phyloP scores from a whole-genome alignment of 2,797 vertebrate species.

The Hemitrygon akajei region DNA sequence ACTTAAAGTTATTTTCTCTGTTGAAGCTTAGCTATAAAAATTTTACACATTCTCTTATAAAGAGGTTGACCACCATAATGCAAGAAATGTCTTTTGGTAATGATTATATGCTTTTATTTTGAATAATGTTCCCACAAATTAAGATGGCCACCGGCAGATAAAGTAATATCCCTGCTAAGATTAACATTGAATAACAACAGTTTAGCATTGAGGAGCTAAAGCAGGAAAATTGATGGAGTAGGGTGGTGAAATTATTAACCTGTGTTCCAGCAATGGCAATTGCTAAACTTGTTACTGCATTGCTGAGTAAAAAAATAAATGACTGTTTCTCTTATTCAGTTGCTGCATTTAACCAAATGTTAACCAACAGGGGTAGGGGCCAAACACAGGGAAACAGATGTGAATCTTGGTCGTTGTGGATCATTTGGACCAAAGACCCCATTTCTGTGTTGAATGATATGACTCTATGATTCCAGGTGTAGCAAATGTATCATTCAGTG shows the following conservation, averaged over 20 bases:
- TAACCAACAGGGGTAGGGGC: too few relatives aligned
- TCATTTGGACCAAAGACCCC: too few relatives aligned
- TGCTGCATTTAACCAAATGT: neutral
- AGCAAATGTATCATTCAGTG: neutral
- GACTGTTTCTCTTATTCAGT: neutral
- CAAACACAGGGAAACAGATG: too few relatives aligned
- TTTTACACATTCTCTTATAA: neutral
- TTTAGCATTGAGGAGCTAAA: constrained; percentile 11
- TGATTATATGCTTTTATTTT: neutral
- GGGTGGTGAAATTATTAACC: neutral
- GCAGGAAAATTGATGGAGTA: neutral
- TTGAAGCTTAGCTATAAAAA: constrained; percentile 2
- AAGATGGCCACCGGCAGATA: neutral
- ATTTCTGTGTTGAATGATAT: too few relatives aligned
- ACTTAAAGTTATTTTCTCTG: neutral
- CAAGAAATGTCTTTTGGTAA: neutral
- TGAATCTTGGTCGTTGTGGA: too few relatives aligned
- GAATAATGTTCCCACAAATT: neutral
- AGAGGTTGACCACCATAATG: neutral
- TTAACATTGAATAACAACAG: neutral
- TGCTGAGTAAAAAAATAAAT: neutral
- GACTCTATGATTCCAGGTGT: too few relatives aligned
- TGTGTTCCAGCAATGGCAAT: neutral
- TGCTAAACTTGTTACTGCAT: neutral
- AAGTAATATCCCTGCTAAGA: neutral